Evolutionary conservation across 2,113 vertebrate species (phyloP).

Genomic region (Andinoacara biseriatus): DNA sequence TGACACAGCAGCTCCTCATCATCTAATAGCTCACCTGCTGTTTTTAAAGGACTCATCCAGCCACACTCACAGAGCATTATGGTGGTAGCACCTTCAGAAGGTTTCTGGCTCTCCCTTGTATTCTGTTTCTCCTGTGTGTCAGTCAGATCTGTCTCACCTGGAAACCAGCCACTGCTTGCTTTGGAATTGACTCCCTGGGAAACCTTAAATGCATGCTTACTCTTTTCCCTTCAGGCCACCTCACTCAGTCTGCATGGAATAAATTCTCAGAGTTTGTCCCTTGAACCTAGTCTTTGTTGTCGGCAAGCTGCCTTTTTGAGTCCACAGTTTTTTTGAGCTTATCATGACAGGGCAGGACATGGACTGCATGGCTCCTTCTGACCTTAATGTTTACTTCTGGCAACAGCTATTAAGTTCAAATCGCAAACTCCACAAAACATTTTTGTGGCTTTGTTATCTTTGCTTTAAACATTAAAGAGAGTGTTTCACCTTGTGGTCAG

Average conservation of each 20-base stretch:
- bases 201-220: neutral
- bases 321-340: fast-evolving
- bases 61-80: neutral
- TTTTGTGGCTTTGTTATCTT: neutral
- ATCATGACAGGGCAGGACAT: no score
- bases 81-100: neutral
- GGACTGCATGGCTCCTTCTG: neutral
- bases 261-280: neutral
- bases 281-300: neutral
- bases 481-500: no score
- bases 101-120: neutral
- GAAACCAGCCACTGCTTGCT: neutral
- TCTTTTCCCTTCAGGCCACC: neutral
- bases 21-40: neutral
- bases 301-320: neutral
- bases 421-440: neutral
- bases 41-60: neutral
- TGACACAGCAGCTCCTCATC: neutral
- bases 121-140: neutral
- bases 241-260: neutral
- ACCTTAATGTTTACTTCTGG: fast-evolving
- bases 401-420: neutral
- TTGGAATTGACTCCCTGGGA: neutral
- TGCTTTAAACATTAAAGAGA: no score
- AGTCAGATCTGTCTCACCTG: neutral